Conservation (phyloP, 2,888 invertebrate species). For the Sarcophaga caerulescens region DNA sequence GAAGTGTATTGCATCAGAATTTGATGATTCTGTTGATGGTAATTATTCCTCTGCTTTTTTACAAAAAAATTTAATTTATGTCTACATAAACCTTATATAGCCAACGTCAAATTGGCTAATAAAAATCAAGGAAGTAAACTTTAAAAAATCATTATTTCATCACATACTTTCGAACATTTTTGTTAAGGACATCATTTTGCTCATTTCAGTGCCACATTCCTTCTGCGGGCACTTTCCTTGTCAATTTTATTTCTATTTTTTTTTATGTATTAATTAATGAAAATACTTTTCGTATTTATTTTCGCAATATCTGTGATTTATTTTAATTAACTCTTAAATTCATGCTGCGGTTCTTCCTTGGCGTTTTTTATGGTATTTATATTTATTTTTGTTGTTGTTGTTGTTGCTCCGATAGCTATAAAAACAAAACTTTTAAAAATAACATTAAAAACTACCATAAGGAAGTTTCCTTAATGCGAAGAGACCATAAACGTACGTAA, state of each 20-base stretch:
- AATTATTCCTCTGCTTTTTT: no score
- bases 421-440: background rate
- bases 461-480: background rate
- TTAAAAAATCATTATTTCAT: no score
- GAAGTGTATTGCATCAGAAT: no score
- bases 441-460: background rate
- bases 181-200: no score
- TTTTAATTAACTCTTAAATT: slow-evolving; percentile 39
- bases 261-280: slow-evolving; percentile 57
- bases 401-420: background rate
- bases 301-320: slow-evolving; percentile 3
- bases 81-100: no score
- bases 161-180: no score
- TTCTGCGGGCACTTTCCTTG: no score
- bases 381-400: background rate
- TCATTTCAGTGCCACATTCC: background rate
- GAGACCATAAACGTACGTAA: background rate
- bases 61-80: no score
- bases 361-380: no score
- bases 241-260: background rate
- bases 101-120: no score
- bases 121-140: no score
- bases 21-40: no score
- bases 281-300: slow-evolving; percentile 6
- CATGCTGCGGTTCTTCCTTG: background rate